Conservation (phyloP, 1,140 invertebrate genomes). For the Aleiodes sp. region DNA sequence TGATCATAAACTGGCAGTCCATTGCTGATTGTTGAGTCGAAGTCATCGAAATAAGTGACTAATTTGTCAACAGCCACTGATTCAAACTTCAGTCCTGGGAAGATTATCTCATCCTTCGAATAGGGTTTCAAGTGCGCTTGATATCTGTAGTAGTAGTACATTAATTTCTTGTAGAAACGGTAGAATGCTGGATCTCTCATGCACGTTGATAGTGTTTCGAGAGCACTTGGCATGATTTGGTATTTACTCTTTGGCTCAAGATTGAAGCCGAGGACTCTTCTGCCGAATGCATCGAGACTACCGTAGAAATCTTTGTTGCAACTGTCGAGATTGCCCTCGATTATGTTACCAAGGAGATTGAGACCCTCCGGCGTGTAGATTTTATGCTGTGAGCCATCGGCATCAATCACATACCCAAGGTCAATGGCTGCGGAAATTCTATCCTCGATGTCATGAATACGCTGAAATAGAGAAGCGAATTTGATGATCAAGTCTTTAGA, state of each 20-base stretch:
- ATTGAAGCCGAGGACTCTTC: slow-evolving; percentile 61
- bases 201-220: slow-evolving; percentile 70
- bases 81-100: slow-evolving; percentile 72
- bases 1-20: slow-evolving; percentile 63
- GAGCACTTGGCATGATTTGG: slow-evolving; percentile 63
- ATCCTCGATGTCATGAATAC: slow-evolving; percentile 57
- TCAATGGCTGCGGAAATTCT: slow-evolving; percentile 66
- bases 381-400: slow-evolving; percentile 48
- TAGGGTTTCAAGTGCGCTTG: slow-evolving; percentile 68
- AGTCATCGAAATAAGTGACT: slow-evolving; percentile 77
- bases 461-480: slow-evolving; percentile 16
- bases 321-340: slow-evolving; percentile 66
- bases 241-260: slow-evolving; percentile 64
- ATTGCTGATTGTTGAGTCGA: slow-evolving; percentile 74
- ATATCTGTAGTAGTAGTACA: slow-evolving; percentile 62
- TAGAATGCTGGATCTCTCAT: slow-evolving; percentile 76
- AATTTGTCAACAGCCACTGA: slow-evolving; percentile 72
- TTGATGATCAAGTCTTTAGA: too few species aligned
- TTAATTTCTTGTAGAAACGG: slow-evolving; percentile 70
- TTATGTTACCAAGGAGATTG: slow-evolving; percentile 65
- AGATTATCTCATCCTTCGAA: slow-evolving; percentile 69
- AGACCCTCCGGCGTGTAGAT: slow-evolving; percentile 54
- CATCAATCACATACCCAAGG: slow-evolving; percentile 55
- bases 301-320: slow-evolving; percentile 69
- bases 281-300: slow-evolving; percentile 62